These are phyloP conservation scores for Theocolax elegans DNA, from an alignment of 1,140 invertebrate genomes.

Conservation along the genomic window DNA sequence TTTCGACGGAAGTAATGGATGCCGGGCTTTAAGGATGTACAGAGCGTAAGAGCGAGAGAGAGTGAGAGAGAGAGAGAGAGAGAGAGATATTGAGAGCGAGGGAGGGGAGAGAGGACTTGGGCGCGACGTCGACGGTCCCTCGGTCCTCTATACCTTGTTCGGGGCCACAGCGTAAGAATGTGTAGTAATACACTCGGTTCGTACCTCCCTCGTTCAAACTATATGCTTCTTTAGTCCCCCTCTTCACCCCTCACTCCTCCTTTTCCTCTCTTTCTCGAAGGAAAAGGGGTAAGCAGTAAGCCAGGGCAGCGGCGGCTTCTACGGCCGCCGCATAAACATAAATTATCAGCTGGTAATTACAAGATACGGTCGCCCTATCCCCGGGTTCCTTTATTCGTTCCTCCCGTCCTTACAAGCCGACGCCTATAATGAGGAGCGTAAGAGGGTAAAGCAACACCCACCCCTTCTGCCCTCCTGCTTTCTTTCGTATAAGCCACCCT, in stretches of 20 bases:
- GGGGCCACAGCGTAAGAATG: conserved; percentile 59
- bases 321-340: conserved; percentile 65
- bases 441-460: conserved; percentile 52
- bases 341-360: conserved; percentile 70
- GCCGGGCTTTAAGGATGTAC: conserved; percentile 62
- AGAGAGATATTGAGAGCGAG: no score
- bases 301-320: conserved; percentile 37
- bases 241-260: conserved; percentile 19
- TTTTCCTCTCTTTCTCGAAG: conserved; percentile 38
- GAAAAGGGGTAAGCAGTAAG: conserved; percentile 64
- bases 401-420: conserved; percentile 47
- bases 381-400: conserved; percentile 45
- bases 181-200: conserved; percentile 62
- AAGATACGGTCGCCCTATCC: conserved; percentile 56
- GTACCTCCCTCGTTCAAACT: conserved; percentile 9
- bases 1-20: conserved; percentile 61
- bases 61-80: no score
- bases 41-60: no score
- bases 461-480: conserved; percentile 8
- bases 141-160: conserved; percentile 43
- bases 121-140: conserved; percentile 39
- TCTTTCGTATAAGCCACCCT: not conserved
- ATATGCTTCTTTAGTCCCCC: not conserved
- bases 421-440: conserved; percentile 54
- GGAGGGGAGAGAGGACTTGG: no score